These are phyloP conservation scores for Sebastes umbrosus DNA, from an alignment of 2,797 vertebrate species.

Conservation along the genomic window DNA sequence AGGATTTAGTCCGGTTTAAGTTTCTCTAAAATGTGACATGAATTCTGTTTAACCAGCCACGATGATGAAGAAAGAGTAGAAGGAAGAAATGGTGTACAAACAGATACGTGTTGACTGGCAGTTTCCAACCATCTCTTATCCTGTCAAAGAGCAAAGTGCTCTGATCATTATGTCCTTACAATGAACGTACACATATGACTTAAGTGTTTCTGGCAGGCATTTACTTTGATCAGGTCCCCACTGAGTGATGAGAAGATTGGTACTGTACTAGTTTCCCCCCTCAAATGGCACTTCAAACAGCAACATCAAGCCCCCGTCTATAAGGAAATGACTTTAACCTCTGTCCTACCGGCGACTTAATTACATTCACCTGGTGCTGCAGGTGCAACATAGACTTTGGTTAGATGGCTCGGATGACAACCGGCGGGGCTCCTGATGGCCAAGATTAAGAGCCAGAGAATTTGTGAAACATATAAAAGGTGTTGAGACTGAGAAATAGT, in stretches of 20 bases:
- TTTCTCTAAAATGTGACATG: slow-evolving; percentile 6
- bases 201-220: slow-evolving; percentile 27
- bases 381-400: slow-evolving; percentile 36
- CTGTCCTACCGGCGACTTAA: slow-evolving; percentile 13
- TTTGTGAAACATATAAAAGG: not conserved
- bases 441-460: not conserved
- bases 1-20: slow-evolving; percentile 4
- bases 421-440: not conserved
- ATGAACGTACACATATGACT: slow-evolving; percentile 26
- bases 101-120: slow-evolving; percentile 16
- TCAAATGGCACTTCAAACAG: slow-evolving; percentile 44
- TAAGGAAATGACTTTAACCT: slow-evolving; percentile 59
- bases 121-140: slow-evolving; percentile 28
- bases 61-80: not conserved
- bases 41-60: not conserved
- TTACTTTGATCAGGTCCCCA: slow-evolving; percentile 55
- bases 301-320: slow-evolving; percentile 28
- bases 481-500: not conserved
- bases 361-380: slow-evolving; percentile 54
- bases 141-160: slow-evolving; percentile 30
- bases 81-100: not conserved
- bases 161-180: slow-evolving; percentile 26
- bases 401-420: slow-evolving; percentile 10
- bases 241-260: slow-evolving; percentile 56
- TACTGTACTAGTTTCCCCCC: slow-evolving; percentile 18